Base-by-base conservation (phyloP, 2,888 invertebrate genomes). In the Phlogophora meticulosa region DNA sequence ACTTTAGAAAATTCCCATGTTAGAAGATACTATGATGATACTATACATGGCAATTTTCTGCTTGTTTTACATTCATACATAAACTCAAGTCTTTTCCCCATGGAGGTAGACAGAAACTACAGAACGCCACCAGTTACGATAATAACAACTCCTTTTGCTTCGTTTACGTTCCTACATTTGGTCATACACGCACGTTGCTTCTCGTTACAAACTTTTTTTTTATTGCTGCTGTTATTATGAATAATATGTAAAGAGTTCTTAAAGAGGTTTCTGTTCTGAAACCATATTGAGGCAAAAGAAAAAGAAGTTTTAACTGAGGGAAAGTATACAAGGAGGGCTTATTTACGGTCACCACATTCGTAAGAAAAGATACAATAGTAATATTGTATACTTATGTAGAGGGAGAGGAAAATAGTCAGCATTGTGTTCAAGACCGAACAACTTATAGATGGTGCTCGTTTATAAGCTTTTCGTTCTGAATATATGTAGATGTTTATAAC, bases 1-100 rank as follows among this genome's bases (percentile, higher is more conserved):
- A 63, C n/a, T 38, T 42, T 24, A 52, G 38, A 51, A 74, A 48
- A 76, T 38, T 38, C 48, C 43, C 40, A 32, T 15, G 9, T 15
- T 69, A 24, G 32, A 7, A 24, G 32, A 7, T 32, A 32, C 4
- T 20, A 20, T n/a, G n/a, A n/a, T n/a, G n/a, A n/a, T n/a, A n/a
- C n/a, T n/a, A n/a, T n/a, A 15, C 7, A 40, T 62, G 3, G 11
- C 15, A 22, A 32, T 32, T 22, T 10, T 28, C 15, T 9, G 15
- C 20, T 61, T 40, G 38, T 28, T 59, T 22, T n/a, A 40, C n/a
- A n/a, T n/a, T n/a, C n/a, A n/a, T n/a, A n/a, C n/a, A n/a, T n/a
- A n/a, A n/a, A n/a, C n/a, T n/a, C n/a, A n/a, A n/a, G n/a, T n/a
- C n/a, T n/a, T n/a, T n/a, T n/a, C n/a, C n/a, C n/a, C n/a, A n/a